Conservation (phyloP, 1,140 invertebrate species). For the Arctopsyche grandis region DNA sequence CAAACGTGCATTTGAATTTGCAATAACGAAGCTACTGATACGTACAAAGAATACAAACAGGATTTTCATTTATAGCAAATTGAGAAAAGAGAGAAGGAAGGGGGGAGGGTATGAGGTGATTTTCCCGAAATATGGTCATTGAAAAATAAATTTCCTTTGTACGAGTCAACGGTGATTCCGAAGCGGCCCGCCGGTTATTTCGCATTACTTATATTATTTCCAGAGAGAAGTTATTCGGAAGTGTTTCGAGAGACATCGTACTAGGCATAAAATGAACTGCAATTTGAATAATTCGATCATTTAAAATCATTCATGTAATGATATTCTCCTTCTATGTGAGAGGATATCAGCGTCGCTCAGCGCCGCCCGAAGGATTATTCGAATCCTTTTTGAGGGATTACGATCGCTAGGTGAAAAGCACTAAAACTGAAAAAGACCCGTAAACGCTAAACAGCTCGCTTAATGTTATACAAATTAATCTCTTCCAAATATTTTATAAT, state of each 20-base stretch:
- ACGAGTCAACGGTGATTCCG: conserved; percentile 1
- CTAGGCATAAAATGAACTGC: conserved; percentile 44
- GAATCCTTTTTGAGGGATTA: conserved; percentile 43
- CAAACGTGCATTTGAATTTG: not conserved
- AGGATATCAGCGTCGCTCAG: conserved; percentile 26
- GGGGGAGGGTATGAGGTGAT: not conserved
- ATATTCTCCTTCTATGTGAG: conserved; percentile 22
- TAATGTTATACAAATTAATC: conserved; percentile 24
- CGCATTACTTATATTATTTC: conserved; percentile 35
- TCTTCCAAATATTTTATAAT: not conserved
- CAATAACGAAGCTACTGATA: not conserved
- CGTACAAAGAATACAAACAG: too few relatives aligned
- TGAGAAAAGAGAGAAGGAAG: too few relatives aligned
- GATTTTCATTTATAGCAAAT: too few relatives aligned
- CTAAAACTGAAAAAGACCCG: conserved; percentile 13
- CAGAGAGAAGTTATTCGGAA: conserved; percentile 33
- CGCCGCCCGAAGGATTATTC: conserved; percentile 38
- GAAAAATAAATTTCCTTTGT: conserved; percentile 37
- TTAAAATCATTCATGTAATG: conserved; percentile 46
- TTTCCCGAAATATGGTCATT: conserved; percentile 4
- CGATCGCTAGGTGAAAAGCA: conserved; percentile 3
- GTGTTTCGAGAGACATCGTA: conserved; percentile 22
- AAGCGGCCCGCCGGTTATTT: conserved; percentile 34
- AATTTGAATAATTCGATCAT: conserved; percentile 45
- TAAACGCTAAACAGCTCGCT: not conserved